Conservation (phyloP, 2,797 vertebrate genomes). For the Macropodus opercularis region DNA sequence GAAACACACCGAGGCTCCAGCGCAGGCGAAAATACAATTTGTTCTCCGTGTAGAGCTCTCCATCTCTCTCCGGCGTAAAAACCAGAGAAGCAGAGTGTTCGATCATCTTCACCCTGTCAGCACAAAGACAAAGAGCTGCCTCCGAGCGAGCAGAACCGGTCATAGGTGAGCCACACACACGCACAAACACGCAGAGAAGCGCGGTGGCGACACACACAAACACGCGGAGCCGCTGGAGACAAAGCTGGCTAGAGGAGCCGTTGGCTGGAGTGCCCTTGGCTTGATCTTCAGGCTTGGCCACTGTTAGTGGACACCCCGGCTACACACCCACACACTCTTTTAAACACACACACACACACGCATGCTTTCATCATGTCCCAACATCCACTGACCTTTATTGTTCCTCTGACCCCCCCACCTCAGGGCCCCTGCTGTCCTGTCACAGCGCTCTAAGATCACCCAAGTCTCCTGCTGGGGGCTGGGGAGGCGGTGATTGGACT, state of each 20-base stretch:
- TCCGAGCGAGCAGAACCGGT: constrained; percentile 67
- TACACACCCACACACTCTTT: constrained; percentile 17
- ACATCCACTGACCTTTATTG: constrained; percentile 51
- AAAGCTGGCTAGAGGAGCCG: constrained; percentile 34
- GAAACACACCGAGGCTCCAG: constrained; percentile 22
- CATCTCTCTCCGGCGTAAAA: constrained; percentile 62
- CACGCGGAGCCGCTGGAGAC: constrained; percentile 33
- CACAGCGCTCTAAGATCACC: constrained; percentile 60
- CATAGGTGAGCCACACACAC: constrained; percentile 66
- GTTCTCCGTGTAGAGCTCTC: constrained; percentile 29
- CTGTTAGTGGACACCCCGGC: constrained; percentile 59
- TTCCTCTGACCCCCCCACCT: constrained; percentile 57
- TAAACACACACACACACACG: constrained; percentile 23
- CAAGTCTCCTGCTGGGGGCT: constrained; percentile 50
- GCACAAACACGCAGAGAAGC: constrained; percentile 24
- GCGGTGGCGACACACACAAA: constrained; percentile 31
- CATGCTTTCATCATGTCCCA: constrained; percentile 22
- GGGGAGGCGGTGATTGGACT: constrained; percentile 33
- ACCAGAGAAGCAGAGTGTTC: constrained; percentile 51
- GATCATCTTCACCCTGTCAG: constrained; percentile 78
- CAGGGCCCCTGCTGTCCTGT: constrained; percentile 67
- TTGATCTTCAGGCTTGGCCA: constrained; percentile 69
- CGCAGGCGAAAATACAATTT: constrained; percentile 18
- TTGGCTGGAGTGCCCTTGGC: constrained; percentile 76
- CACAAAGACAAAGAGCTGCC: constrained; percentile 80